Evolutionary conservation across 2,113 vertebrate genomes (phyloP).

Genomic region (Cavia aperea): DNA sequence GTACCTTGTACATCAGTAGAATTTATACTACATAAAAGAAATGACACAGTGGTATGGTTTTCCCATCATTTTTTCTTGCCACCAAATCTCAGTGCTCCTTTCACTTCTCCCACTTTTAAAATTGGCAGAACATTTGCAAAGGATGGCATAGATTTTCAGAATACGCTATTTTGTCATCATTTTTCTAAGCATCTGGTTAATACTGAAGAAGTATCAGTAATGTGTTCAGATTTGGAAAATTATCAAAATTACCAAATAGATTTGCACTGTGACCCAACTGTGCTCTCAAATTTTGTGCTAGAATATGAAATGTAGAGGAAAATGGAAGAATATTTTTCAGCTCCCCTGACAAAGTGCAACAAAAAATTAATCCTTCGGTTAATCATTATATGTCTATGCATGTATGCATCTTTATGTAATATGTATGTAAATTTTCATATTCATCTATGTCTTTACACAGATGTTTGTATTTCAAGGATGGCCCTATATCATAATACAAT

Average conservation of each 20-base stretch:
- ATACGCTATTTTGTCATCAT: not conserved
- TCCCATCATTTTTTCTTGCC: not conserved
- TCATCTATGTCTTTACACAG: not conserved
- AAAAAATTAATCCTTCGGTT: not conserved
- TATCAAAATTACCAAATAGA: constrained; percentile 35
- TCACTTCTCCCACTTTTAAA: constrained; percentile 26
- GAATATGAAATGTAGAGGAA: not conserved
- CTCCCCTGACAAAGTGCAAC: not conserved
- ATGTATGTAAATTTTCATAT: not conserved
- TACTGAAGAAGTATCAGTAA: constrained; percentile 19
- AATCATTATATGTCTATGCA: not conserved
- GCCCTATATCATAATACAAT: not conserved
- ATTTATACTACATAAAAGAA: not conserved
- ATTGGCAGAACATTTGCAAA: constrained; percentile 14
- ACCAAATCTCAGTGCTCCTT: not conserved
- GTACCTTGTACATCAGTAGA: not conserved
- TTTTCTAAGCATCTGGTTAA: constrained; percentile 35
- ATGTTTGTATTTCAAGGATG: too few species aligned
- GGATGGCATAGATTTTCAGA: constrained; percentile 12
- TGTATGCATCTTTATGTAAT: not conserved
- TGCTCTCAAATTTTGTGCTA: not conserved
- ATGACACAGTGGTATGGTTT: not conserved
- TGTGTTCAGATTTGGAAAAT: constrained; percentile 41
- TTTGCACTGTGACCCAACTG: constrained; percentile 14
- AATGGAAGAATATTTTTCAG: not conserved